Conservation (phyloP, 2,113 vertebrate genomes). For the Lethenteron reissneri region DNA sequence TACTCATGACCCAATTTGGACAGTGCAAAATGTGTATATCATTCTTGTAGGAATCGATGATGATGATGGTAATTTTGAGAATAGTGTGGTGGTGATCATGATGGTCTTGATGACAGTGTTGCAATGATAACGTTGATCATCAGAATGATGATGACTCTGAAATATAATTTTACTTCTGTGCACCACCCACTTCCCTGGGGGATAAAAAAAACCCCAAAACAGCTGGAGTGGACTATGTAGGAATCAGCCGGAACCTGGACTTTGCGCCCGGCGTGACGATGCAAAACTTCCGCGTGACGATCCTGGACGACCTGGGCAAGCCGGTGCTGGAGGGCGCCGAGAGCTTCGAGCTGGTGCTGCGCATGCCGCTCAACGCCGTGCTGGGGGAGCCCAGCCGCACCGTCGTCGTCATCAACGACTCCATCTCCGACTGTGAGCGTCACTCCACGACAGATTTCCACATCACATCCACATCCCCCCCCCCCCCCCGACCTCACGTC, state of each 20-base stretch:
- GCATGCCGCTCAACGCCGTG: slow-evolving; percentile 36
- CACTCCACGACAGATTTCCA: neutral
- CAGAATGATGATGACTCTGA: no score
- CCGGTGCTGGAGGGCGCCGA: slow-evolving; percentile 41
- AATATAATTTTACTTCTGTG: no score
- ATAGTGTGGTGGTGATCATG: no score
- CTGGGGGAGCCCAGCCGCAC: slow-evolving; percentile 45
- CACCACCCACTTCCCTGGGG: no score
- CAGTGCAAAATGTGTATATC: no score
- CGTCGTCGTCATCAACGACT: slow-evolving; percentile 39
- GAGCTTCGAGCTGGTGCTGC: slow-evolving; percentile 43
- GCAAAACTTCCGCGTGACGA: slow-evolving; percentile 43
- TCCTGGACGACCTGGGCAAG: slow-evolving; percentile 39
- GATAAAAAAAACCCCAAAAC: neutral
- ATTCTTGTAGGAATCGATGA: no score
- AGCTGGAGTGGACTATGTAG: slow-evolving; percentile 49
- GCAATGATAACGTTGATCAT: no score
- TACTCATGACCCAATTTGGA: no score
- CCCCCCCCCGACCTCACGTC: no score
- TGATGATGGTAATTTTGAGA: no score
- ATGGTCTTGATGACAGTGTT: no score
- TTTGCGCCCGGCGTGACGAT: slow-evolving; percentile 40
- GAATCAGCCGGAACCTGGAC: slow-evolving; percentile 40
- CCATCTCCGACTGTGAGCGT: slow-evolving; percentile 29
- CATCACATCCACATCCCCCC: no score